Base-by-base conservation (phyloP, 2,113 vertebrate species). In the Lophius piscatorius region DNA sequence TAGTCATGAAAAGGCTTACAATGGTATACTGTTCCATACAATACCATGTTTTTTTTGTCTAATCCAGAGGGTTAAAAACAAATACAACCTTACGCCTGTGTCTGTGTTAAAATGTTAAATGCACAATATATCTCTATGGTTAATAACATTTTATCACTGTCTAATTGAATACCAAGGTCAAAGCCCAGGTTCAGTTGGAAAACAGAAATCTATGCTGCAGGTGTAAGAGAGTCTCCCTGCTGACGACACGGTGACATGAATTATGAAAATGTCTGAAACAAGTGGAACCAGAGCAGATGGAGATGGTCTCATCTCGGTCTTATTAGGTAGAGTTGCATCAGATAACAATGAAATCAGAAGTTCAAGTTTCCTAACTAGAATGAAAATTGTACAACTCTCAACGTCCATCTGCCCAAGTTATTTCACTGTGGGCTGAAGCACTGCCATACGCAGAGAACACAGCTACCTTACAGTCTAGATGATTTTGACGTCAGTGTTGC, bases 261-360 rank as follows among this genome's bases (percentile, higher is more conserved):
- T 78, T 61, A 61, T 75, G 18, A 54, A 63, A 56, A 22, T 13
- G 47, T 46, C 48, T 45, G n/a, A 16, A 48, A 40, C 57, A 64
- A 29, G 12, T 31, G 6, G 36, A 31, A 33, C 36, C 8, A 26
- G 14, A 49, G 38, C 18, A 36, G 22, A 47, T 40, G 18, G n/a
- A 44, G 29, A 39, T 11, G 16, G 22, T 42, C 31, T 24, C 26
- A 33, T 28, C 9, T 13, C 45, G 21, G 17, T 33, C 31, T 46
- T 21, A n/a, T 42, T 44, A 41, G 33, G 9, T 28, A 34, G 21
- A 20, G 5, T 20, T 20, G 14, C 20, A 41, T 42, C 12, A 54
- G 38, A 29, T 48, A 0, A 31, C 9, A 31, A 10, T n/a, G 5
- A 60, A 45, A 54, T 44, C 7, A 64, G 22, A 20, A 18, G 36